Evolutionary conservation across 2,888 invertebrate species (phyloP).

Genomic region (Platycnemis pennipes): DNA sequence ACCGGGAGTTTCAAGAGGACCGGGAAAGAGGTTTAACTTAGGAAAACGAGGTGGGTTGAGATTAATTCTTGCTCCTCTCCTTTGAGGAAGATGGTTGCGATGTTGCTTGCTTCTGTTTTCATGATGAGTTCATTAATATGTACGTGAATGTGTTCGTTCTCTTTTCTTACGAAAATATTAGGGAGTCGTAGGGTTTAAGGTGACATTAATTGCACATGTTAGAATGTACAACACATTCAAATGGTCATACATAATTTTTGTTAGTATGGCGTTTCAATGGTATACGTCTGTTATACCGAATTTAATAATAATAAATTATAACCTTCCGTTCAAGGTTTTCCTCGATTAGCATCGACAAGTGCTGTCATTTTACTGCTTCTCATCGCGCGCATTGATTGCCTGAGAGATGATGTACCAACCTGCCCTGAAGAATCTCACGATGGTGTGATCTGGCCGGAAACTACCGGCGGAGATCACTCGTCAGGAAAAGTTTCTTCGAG

Average conservation of each 20-base stretch:
- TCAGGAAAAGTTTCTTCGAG: background rate
- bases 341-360: background rate
- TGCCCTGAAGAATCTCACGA: conserved; percentile 26
- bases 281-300: no score
- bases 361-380: conserved; percentile 11
- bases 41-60: background rate
- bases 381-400: background rate
- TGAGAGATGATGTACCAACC: background rate
- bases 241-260: no score
- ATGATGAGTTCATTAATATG: background rate
- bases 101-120: background rate
- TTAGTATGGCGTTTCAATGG: no score
- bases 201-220: no score
- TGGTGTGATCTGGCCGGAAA: conserved; percentile 42
- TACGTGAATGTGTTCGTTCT: no score
- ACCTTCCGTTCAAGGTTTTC: background rate
- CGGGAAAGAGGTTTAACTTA: conserved; percentile 43
- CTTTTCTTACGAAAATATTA: no score
- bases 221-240: no score
- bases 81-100: background rate
- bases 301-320: background rate
- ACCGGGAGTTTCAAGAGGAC: conserved; percentile 38
- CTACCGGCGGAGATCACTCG: background rate
- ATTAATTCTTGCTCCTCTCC: background rate
- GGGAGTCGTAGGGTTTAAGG: no score